These are phyloP conservation scores for Lophotriccus pileatus DNA, from an alignment of 2,797 vertebrate species.

Conservation along the genomic window DNA sequence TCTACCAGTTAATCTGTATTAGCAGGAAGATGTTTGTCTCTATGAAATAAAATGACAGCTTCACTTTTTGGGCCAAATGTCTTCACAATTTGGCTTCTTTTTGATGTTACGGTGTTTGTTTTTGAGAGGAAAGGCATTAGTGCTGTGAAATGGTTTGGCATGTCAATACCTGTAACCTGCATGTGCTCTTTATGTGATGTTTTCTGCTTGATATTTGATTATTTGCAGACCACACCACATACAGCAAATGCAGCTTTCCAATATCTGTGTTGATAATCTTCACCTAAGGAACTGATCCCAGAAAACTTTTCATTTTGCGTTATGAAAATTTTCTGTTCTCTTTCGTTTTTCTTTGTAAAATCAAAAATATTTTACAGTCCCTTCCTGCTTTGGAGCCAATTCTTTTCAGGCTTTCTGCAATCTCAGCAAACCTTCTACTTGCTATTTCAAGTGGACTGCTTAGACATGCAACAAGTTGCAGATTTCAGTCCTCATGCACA, in stretches of 20 bases:
- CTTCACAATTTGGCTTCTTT: neutral
- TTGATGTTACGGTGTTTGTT: neutral
- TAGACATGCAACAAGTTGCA: neutral
- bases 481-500: neutral
- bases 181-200: neutral
- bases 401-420: neutral
- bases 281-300: neutral
- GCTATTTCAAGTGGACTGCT: neutral
- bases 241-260: neutral
- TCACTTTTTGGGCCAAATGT: neutral
- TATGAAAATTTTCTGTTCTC: neutral
- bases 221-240: neutral
- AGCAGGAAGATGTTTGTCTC: neutral
- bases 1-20: neutral
- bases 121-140: neutral
- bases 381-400: neutral
- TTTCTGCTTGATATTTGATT: neutral
- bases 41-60: neutral
- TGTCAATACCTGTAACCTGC: neutral
- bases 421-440: neutral
- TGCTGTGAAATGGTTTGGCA: neutral
- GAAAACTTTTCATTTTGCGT: neutral
- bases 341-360: neutral
- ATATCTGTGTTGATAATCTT: neutral
- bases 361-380: neutral